Conservation (phyloP, 1,140 invertebrate species). For the Panonychus citri region DNA sequence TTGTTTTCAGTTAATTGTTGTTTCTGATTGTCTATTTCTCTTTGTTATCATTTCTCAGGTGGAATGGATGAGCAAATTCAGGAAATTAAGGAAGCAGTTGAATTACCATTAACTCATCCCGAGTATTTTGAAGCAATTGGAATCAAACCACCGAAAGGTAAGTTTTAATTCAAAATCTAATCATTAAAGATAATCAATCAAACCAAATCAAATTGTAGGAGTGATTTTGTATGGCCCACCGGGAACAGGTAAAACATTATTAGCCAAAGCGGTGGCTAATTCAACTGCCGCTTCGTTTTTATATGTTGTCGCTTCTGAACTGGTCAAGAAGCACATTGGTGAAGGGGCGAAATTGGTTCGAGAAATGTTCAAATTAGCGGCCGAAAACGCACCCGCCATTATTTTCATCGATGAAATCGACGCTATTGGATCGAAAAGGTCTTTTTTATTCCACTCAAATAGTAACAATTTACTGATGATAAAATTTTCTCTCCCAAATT, state of each 20-base stretch:
- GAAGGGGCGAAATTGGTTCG: constrained; percentile 77
- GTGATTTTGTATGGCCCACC: constrained; percentile 69
- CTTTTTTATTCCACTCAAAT: too few species aligned
- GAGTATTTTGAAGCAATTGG: constrained; percentile 99
- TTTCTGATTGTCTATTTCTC: too few species aligned
- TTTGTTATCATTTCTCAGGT: constrained; percentile 25
- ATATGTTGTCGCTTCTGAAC: constrained; percentile 68
- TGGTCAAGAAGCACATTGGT: constrained; percentile 82
- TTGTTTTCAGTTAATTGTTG: too few species aligned
- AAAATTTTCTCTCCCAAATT: too few species aligned
- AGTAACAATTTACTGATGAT: constrained; percentile 21
- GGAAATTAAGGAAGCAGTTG: constrained; percentile 28
- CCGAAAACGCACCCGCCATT: constrained; percentile 63
- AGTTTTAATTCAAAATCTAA: not conserved
- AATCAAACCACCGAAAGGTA: constrained; percentile 93
- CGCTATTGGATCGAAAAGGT: constrained; percentile 46
- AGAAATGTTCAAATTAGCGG: constrained; percentile 63
- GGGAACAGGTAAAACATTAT: constrained; percentile 70
- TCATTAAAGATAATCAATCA: not conserved
- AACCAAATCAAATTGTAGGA: constrained; percentile 18
- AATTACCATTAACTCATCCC: constrained; percentile 94
- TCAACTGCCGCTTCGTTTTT: constrained; percentile 69
- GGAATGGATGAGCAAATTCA: not conserved
- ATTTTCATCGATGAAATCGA: constrained; percentile 94
- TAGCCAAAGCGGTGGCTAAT: constrained; percentile 76